Percentiles rank a stretch among this genome's conserved stretches.
Conservation (phyloP, 1,140 invertebrate genomes). For the Cotesia chilonis region DNA sequence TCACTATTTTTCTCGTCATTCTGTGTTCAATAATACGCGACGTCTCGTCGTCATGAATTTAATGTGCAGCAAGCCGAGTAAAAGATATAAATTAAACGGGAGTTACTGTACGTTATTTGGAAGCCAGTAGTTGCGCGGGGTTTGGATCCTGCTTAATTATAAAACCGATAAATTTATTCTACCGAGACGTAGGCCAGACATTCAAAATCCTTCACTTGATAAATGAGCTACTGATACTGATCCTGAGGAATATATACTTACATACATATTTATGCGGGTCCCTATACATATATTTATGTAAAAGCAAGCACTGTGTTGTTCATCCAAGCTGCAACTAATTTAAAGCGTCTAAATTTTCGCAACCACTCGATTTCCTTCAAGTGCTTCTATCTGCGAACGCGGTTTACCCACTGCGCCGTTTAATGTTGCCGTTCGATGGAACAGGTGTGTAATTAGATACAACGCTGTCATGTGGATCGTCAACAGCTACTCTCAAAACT, state of each 20-base stretch:
- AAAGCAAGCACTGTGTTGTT: not conserved
- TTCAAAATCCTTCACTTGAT: constrained; percentile 54
- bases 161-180: constrained; percentile 62
- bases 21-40: not conserved
- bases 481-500: not conserved
- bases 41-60: constrained; percentile 1
- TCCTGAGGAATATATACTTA: constrained; percentile 43
- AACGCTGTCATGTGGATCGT: constrained; percentile 19
- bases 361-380: constrained; percentile 4
- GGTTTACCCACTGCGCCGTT: constrained; percentile 3
- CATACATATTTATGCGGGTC: constrained; percentile 23
- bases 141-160: constrained; percentile 57
- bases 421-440: not conserved
- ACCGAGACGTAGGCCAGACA: constrained; percentile 45
- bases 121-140: constrained; percentile 4
- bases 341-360: constrained; percentile 16
- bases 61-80: constrained; percentile 1
- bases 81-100: constrained; percentile 51
- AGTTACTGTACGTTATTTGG: constrained; percentile 45
- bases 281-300: no score
- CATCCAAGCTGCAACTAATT: constrained; percentile 21
- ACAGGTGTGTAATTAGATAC: constrained; percentile 24
- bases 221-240: constrained; percentile 56
- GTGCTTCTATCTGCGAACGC: not conserved
- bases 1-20: not conserved